Base-by-base conservation (phyloP, 2,113 vertebrate species). In the Oreochromis niloticus region DNA sequence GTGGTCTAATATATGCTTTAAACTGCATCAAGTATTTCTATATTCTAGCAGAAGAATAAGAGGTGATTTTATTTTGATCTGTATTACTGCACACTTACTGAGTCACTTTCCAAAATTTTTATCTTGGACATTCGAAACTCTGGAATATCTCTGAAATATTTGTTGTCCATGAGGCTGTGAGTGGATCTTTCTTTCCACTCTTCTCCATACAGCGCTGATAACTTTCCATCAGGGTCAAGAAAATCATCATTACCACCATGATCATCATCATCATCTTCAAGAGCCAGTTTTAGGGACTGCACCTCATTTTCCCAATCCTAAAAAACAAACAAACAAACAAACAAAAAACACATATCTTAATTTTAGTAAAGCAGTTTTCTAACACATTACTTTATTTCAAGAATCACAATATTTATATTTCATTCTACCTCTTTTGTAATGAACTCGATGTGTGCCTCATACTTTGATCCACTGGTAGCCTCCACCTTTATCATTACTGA, bases 221-320 rank as follows among this genome's bases (percentile, higher is more conserved):
- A 17, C 56, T 91, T 92, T 22, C 63, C 75, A 4, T 2, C 30
- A 7, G 3, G 14, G 1, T 84, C 82, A 8, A 0, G 0, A 0
- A 14, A 3, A 46, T 46, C 43, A 50, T 50, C 3, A 7, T 81
- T 75, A 46, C 66, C 39, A 6, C n/a, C 30, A 36, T 81, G 57
- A 9, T 19, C 50, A 2, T 50, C 73, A 22, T 80, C 57, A 13
- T 83, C 19, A 1, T 52, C 17, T 19, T 52, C 17, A n/a, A n/a
- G 4, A 54, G 0, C 4, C 19, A 3, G 0, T 54, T n/a, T 54
- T 19, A 52, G 8, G 5, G 50, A 52, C 73, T 66, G 68, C 24
- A 94, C 7, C 30, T 91, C 89, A 6, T 87, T 36, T 68, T 55
- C 32, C 93, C 90, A 93, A n/a, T 92, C 92, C 92, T 92, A 84